A percentile compares a stretch with the other conserved stretches of the same genome.
Evolutionary conservation across 2,888 invertebrate genomes (phyloP).

Genomic region (Cantharis flavilabris): DNA sequence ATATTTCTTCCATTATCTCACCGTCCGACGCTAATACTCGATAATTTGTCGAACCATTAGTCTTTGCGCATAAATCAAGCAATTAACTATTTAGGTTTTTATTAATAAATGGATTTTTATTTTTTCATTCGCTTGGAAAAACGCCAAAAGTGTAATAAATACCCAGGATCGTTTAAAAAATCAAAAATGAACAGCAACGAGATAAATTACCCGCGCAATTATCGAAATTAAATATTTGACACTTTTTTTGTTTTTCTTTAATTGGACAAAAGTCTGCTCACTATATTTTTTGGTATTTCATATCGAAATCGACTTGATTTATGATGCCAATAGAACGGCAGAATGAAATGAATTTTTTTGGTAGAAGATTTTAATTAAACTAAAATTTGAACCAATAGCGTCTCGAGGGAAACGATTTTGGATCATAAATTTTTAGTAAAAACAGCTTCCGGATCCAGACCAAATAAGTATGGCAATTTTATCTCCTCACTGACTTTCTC

Average conservation of each 20-base stretch:
- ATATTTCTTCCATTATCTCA: conserved; percentile 4
- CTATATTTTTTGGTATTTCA: neutral
- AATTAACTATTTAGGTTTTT: neutral
- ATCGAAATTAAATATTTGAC: neutral
- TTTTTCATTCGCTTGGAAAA: neutral
- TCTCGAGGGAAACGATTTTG: neutral
- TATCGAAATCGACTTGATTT: neutral
- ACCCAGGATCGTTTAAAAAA: neutral
- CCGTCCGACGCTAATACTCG: neutral
- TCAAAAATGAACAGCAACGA: neutral
- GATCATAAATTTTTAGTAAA: neutral
- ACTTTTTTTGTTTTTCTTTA: neutral
- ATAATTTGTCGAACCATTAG: conserved; percentile 3
- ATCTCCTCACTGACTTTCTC: neutral
- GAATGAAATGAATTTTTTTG: neutral
- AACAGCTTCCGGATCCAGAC: neutral
- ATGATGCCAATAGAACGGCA: neutral
- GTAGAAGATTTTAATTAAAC: neutral
- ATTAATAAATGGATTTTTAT: neutral
- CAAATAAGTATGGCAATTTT: neutral
- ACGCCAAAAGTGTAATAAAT: neutral
- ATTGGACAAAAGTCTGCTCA: neutral
- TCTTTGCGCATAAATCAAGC: neutral
- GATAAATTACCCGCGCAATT: neutral
- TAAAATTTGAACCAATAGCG: neutral